These are phyloP conservation scores for Triplophysa bombifrons DNA, from an alignment of 2,797 vertebrate species.

Conservation along the genomic window DNA sequence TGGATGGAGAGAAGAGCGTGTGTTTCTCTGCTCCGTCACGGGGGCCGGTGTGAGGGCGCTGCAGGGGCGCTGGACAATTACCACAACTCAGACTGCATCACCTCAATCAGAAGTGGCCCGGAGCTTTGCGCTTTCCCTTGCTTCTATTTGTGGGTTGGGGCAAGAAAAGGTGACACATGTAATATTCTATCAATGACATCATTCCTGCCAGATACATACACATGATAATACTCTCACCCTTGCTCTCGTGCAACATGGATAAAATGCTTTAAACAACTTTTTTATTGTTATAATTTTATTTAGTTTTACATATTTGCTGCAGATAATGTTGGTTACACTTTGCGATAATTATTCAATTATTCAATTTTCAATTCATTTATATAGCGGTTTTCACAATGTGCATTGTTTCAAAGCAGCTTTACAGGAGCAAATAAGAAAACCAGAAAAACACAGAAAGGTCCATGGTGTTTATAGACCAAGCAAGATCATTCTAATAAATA, in stretches of 20 bases:
- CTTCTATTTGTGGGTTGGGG: conserved; percentile 21
- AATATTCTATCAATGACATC: conserved; percentile 6
- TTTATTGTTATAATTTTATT: too few relatives aligned
- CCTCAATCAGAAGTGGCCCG: conserved; percentile 53
- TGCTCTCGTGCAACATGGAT: neutral
- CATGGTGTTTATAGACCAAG: too few relatives aligned
- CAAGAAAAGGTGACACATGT: conserved; percentile 28
- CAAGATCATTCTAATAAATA: too few relatives aligned
- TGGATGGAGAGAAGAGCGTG: conserved; percentile 41
- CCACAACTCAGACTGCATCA: conserved; percentile 43
- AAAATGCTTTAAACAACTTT: neutral
- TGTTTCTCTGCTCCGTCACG: conserved; percentile 41
- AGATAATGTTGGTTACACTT: too few relatives aligned
- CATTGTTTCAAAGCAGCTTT: too few relatives aligned
- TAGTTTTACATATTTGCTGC: too few relatives aligned
- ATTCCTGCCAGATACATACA: neutral
- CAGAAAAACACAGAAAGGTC: too few relatives aligned
- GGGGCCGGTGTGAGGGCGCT: conserved; percentile 37
- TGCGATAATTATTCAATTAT: too few relatives aligned
- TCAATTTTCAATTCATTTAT: too few relatives aligned
- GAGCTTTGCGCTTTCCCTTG: conserved; percentile 25
- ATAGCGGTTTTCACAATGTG: too few relatives aligned
- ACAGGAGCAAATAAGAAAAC: too few relatives aligned
- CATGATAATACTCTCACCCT: neutral
- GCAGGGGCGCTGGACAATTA: conserved; percentile 54